Percentiles rank a stretch among this genome's conserved stretches.
Conservation (phyloP, 2,797 vertebrate genomes). For the Crenichthys baileyi region DNA sequence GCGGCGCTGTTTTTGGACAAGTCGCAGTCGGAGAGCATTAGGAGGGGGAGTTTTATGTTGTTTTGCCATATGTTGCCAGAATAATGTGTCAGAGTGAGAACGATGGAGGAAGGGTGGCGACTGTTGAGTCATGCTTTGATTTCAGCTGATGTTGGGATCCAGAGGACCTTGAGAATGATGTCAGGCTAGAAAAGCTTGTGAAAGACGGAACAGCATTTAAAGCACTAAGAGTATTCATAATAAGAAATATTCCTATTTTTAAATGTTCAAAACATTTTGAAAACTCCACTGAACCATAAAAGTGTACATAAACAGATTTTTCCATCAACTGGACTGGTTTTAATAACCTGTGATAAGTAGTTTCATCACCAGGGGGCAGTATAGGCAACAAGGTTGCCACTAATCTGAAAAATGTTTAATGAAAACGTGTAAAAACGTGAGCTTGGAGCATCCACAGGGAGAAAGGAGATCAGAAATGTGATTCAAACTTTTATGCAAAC, state of each 20-base stretch:
- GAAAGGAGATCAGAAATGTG: background rate
- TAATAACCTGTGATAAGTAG: background rate
- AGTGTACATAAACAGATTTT: too few species aligned
- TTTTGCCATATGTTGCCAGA: slow-evolving; percentile 63
- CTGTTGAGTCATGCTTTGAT: slow-evolving; percentile 60
- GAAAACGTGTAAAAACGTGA: background rate
- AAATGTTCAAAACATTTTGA: background rate
- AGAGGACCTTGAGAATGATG: slow-evolving; percentile 42
- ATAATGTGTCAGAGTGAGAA: slow-evolving; percentile 47
- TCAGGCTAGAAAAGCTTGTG: slow-evolving; percentile 19
- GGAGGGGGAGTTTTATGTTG: slow-evolving; percentile 47
- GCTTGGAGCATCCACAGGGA: too few species aligned
- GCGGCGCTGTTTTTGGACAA: slow-evolving; percentile 52
- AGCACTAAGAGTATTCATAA: background rate
- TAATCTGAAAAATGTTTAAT: background rate
- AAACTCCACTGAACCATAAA: too few species aligned
- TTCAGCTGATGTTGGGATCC: slow-evolving; percentile 48
- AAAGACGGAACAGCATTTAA: background rate
- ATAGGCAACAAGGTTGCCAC: background rate
- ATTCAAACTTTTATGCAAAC: background rate
- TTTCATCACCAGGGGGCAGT: background rate
- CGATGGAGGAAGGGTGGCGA: slow-evolving; percentile 16
- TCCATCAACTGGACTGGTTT: background rate
- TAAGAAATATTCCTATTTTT: background rate
- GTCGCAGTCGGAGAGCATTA: slow-evolving; percentile 51